Conservation (phyloP, 1,140 invertebrate species). For the Idris sp. region DNA sequence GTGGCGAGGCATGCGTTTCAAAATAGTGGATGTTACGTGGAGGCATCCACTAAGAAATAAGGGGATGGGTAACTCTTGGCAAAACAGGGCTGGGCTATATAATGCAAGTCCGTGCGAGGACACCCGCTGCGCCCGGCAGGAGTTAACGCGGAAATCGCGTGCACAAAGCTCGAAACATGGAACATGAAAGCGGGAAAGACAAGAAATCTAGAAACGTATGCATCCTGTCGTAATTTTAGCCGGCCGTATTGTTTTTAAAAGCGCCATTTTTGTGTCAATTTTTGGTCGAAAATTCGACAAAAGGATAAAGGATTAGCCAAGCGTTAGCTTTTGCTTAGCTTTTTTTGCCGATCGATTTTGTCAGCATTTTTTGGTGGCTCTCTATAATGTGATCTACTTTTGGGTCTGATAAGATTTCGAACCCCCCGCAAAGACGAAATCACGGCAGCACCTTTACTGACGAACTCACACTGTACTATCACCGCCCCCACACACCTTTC, state of each 20-base stretch:
- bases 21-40: slow-evolving; percentile 56
- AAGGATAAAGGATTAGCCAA: too few relatives aligned
- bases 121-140: slow-evolving; percentile 73
- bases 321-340: too few relatives aligned
- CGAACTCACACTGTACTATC: slow-evolving; percentile 48
- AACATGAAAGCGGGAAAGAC: slow-evolving; percentile 56
- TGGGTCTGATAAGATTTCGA: slow-evolving; percentile 62
- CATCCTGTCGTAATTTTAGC: slow-evolving; percentile 27
- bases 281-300: too few relatives aligned
- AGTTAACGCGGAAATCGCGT: slow-evolving; percentile 77
- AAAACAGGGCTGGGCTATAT: slow-evolving; percentile 66
- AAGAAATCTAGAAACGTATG: slow-evolving; percentile 46
- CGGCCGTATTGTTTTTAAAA: too few relatives aligned
- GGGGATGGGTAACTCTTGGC: slow-evolving; percentile 33
- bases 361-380: too few relatives aligned
- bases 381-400: slow-evolving; percentile 41
- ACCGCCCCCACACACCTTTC: slow-evolving; percentile 61
- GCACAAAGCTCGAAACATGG: slow-evolving; percentile 65
- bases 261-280: slow-evolving; percentile 4
- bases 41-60: slow-evolving; percentile 37
- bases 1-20: slow-evolving; percentile 62
- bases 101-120: slow-evolving; percentile 72
- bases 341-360: too few relatives aligned
- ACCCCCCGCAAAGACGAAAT: slow-evolving; percentile 43
- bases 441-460: slow-evolving; percentile 51